Evolutionary conservation across 2,888 invertebrate species (phyloP), one percentile per base, ranked within the genome.

Genomic region (Dusona sp.): DNA sequence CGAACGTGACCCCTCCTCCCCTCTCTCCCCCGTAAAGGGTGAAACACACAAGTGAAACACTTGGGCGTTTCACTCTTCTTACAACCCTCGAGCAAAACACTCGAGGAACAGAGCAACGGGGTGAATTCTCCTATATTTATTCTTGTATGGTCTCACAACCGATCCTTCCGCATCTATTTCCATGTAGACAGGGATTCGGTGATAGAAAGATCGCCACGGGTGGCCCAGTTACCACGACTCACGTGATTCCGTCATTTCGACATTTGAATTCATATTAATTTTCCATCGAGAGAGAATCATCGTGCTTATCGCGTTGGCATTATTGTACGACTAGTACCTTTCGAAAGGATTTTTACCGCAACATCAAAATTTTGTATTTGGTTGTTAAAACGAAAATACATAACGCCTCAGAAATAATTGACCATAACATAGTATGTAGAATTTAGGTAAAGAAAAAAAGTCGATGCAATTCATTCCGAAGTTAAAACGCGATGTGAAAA

Each of bases 1-100:
- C 61, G 61, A 61, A 61, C 61, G 29, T 16, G 16, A 6, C 1
- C 16, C 61, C n/a, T n/a, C n/a, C n/a, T n/a, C n/a, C n/a, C n/a
- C n/a, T n/a, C n/a, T n/a, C n/a, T n/a, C 19, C 29, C 29, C 16
- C 16, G 61, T 1, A 16, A 61, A 61, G 29, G 61, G 61, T 61
- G 61, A 16, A 61, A 61, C 16, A 61, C 9, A 22, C 22, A 22
- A 54, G 33, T 33, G 33, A 11, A 54, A 54, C 9, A 54, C 16
- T 16, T 16, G 4, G 16, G 61, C 29, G 61, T 61, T 61, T 29
- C 61, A 29, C 13, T 25, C 57, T 61, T 6, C 61, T 29, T 29
- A 61, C 29, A 61, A 25, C 61, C 61, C 61, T 61, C 61, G 61
- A 61, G 61, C 29, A 61, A 61, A 61, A 61, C 29, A 29, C 29